Percentiles rank a stretch among this genome's conserved stretches.
Conservation (phyloP, 2,888 invertebrate species). For the Zaprionus lineosus region DNA sequence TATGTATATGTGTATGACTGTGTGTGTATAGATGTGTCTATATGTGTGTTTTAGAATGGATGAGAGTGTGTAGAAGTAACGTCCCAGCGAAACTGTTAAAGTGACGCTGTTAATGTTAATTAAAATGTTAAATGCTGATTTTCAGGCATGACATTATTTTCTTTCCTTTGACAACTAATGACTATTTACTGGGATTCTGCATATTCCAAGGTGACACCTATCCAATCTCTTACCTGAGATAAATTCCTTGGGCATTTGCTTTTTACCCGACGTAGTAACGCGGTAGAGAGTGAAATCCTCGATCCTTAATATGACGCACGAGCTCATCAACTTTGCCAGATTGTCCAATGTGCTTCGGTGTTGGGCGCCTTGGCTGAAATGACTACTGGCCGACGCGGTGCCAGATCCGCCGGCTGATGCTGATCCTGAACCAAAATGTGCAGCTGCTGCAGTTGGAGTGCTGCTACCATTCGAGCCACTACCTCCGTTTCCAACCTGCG, state of each 20-base stretch:
- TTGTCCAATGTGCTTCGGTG: slow-evolving; percentile 86
- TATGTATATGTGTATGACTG: neutral
- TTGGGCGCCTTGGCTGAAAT: slow-evolving; percentile 86
- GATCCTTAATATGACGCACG: slow-evolving; percentile 93
- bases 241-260: slow-evolving; percentile 91
- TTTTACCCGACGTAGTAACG: slow-evolving; percentile 90
- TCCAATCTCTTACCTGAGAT: slow-evolving; percentile 85
- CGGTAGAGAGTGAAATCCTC: slow-evolving; percentile 95
- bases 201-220: too few relatives aligned
- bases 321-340: slow-evolving; percentile 94
- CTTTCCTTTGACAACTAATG: neutral
- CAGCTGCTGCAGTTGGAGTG: slow-evolving; percentile 56
- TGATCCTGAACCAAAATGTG: slow-evolving; percentile 54
- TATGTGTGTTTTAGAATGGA: neutral
- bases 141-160: neutral
- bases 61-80: too few relatives aligned
- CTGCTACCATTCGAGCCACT: slow-evolving; percentile 60
- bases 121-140: neutral
- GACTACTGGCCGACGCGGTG: slow-evolving; percentile 66
- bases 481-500: slow-evolving; percentile 61
- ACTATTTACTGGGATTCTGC: too few relatives aligned
- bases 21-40: neutral
- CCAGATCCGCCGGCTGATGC: slow-evolving; percentile 44
- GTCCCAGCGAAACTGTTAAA: neutral
- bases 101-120: neutral